Conservation (phyloP, 2,888 invertebrate species). For the Nomada goodeniana region DNA sequence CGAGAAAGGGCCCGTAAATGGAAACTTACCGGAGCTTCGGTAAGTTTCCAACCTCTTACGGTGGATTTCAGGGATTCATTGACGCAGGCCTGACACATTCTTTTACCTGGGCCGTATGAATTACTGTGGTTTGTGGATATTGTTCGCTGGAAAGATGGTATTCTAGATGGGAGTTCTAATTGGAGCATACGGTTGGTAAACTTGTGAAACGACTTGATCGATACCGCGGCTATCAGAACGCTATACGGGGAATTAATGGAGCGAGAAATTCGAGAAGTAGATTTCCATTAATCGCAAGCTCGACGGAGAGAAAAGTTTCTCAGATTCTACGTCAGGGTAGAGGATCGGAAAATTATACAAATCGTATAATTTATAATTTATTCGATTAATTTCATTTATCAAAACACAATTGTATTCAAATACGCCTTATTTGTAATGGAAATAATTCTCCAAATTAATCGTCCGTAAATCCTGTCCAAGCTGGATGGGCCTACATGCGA, state of each 20-base stretch:
- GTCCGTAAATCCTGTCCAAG: conserved; percentile 1
- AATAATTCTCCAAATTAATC: not conserved
- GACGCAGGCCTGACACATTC: not conserved
- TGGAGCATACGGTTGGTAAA: not conserved
- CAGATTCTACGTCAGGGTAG: no score
- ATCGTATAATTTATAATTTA: no score
- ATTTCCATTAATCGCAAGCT: no score
- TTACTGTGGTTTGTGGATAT: not conserved
- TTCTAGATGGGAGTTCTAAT: not conserved
- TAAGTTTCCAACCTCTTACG: not conserved
- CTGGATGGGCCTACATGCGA: conserved; percentile 61
- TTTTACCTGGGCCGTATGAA: conserved; percentile 3
- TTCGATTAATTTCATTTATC: no score
- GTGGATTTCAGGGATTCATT: conserved; percentile 19
- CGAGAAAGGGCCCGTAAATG: conserved; percentile 22
- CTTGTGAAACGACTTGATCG: not conserved
- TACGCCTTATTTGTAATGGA: no score
- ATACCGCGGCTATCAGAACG: not conserved
- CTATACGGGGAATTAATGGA: no score
- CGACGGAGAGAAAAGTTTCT: no score
- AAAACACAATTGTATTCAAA: no score
- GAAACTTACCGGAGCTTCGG: conserved; percentile 11
- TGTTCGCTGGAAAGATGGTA: not conserved
- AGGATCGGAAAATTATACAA: no score
- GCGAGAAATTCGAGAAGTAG: no score